Conservation (phyloP, 2,797 vertebrate genomes). For the Potorous gilbertii region DNA sequence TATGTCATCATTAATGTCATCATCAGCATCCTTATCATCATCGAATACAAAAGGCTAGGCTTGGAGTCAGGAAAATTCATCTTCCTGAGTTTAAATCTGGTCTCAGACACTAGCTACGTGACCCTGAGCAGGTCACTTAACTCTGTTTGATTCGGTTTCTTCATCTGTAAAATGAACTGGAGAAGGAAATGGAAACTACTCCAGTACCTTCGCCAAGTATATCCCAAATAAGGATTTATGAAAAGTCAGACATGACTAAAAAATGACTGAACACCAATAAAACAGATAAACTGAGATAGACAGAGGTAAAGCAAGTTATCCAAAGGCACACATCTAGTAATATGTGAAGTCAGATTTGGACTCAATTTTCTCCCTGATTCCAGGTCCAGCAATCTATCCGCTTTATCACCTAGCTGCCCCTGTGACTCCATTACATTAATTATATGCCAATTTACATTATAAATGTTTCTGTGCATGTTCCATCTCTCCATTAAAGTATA, state of each 20-base stretch:
- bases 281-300: neutral
- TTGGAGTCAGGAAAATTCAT: neutral
- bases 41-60: too few relatives aligned
- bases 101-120: neutral
- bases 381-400: too few relatives aligned
- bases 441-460: neutral
- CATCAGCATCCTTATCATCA: too few relatives aligned
- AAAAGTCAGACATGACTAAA: neutral
- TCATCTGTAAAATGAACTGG: neutral
- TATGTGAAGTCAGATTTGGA: neutral
- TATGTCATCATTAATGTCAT: neutral
- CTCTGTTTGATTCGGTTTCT: neutral
- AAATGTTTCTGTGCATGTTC: neutral
- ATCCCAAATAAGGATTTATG: neutral
- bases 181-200: neutral
- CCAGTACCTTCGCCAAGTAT: neutral
- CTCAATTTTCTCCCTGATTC: neutral
- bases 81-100: neutral
- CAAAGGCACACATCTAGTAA: neutral
- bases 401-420: neutral
- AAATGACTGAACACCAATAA: too few relatives aligned
- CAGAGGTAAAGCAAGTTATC: neutral
- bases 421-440: neutral
- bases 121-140: neutral
- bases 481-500: neutral